These are phyloP conservation scores for Ceratina japonica DNA, from an alignment of 1,140 invertebrate species.

Conservation along the genomic window DNA sequence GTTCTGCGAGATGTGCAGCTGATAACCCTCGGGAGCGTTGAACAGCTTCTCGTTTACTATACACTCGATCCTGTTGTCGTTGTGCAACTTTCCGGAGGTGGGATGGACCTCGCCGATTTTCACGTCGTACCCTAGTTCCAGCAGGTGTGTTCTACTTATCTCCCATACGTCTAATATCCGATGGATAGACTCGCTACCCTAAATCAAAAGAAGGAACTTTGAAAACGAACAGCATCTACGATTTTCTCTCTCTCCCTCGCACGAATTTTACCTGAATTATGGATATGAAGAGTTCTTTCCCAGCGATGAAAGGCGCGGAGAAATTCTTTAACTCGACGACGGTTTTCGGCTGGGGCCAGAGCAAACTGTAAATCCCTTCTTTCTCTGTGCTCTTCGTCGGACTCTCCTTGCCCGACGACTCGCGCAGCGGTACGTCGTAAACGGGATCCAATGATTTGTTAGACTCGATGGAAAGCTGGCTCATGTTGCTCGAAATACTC, in stretches of 20 bases:
- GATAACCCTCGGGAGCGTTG: conserved; percentile 76
- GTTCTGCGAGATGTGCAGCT: conserved; percentile 78
- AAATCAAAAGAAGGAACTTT: too few species aligned
- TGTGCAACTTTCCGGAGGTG: conserved; percentile 71
- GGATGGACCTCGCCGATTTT: conserved; percentile 80
- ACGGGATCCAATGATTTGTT: conserved; percentile 73
- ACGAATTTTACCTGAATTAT: too few species aligned
- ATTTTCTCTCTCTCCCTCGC: too few species aligned
- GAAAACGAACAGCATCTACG: too few species aligned
- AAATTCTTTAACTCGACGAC: conserved; percentile 80
- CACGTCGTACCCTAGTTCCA: conserved; percentile 77
- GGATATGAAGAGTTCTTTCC: conserved; percentile 78
- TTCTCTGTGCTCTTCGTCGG: conserved; percentile 66
- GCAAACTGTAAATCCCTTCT: conserved; percentile 72
- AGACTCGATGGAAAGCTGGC: conserved; percentile 75
- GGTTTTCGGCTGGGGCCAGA: conserved; percentile 84
- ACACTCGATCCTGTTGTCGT: conserved; percentile 77
- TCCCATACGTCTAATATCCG: conserved; percentile 81
- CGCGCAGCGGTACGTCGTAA: conserved; percentile 69
- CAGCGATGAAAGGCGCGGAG: conserved; percentile 78
- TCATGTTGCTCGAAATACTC: conserved; percentile 71
- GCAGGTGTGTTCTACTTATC: conserved; percentile 75
- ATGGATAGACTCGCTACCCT: conserved; percentile 76
- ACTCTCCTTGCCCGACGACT: conserved; percentile 68
- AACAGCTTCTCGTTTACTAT: conserved; percentile 78